Base-by-base conservation (phyloP, 2,888 invertebrate genomes). In the Ptychoptera contaminata region DNA sequence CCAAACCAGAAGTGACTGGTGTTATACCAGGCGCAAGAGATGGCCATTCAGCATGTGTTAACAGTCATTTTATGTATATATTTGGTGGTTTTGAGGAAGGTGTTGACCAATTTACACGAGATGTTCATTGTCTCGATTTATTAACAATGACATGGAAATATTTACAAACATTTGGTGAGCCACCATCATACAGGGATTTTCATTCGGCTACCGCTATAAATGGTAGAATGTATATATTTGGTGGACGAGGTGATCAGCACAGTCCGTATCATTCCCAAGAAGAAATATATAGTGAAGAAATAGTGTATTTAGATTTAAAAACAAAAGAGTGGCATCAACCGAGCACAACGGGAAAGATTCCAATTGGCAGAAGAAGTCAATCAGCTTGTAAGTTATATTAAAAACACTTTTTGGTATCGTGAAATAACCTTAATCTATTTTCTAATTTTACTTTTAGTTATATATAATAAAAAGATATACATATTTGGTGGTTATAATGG, bases 401-500 rank as follows among this genome's bases (percentile, higher is more conserved):
- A 34, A 29, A 36, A 37, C 14, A 35, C 9, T 15, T 23, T 16
- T 14, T 12, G 23, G 39, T 40, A 10, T 29, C 2, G 4, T 23
- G 29, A 23, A 23, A 35, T 2, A 5, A 14, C 35, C 7, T 35
- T 9, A 8, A 35, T n/a, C 40, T 9, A 31, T 14, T 29, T 38
- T 38, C 15, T n/a, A n/a, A 31, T 50, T 44, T 48, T 51, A 51
- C 50, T 76, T 77, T 46, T 65, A 88, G 88, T 90, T 77, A 67
- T 80, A 7, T 76, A 84, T 59, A 73, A 80, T 51, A 76, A 74
- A 16, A 71, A 75, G 54, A 77, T 93, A 69, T 91, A 84, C 59
- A 77, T 92, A 49, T 92, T 93, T 67, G 93, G 92, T 42, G 93
- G 93, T 29, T 92, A 79, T 59, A 87, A 91, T 65, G 84, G 86